These are phyloP conservation scores for Synanceia verrucosa DNA, from an alignment of 2,797 vertebrate species.

Conservation along the genomic window DNA sequence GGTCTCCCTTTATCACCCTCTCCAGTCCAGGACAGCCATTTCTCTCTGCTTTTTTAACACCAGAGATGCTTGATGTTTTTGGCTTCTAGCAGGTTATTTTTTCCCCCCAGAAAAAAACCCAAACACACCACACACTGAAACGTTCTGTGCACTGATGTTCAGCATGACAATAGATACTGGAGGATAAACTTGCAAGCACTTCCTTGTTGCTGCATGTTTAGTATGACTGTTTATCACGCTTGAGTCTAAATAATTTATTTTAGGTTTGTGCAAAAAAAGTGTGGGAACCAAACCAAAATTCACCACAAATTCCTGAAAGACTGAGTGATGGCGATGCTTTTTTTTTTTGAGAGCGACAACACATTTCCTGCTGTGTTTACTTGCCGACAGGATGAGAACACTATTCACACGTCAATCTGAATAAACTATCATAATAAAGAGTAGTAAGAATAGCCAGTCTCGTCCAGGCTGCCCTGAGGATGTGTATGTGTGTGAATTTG, in stretches of 20 bases:
- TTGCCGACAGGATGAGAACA: slow-evolving; percentile 41
- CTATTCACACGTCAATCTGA: slow-evolving; percentile 51
- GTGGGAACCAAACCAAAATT: slow-evolving; percentile 46
- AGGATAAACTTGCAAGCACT: slow-evolving; percentile 15
- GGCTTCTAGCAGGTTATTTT: slow-evolving; percentile 17
- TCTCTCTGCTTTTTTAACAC: slow-evolving; percentile 42
- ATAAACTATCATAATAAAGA: slow-evolving; percentile 51
- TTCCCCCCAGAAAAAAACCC: background rate
- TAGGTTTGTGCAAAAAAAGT: slow-evolving; percentile 4
- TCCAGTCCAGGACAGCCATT: slow-evolving; percentile 50
- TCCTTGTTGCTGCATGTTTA: slow-evolving; percentile 15
- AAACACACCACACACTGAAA: slow-evolving; percentile 15
- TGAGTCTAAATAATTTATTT: slow-evolving; percentile 22
- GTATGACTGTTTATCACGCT: slow-evolving; percentile 35
- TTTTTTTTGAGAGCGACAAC: slow-evolving; percentile 36
- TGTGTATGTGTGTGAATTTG: slow-evolving; percentile 32
- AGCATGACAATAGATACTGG: slow-evolving; percentile 17
- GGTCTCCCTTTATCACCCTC: slow-evolving; percentile 53
- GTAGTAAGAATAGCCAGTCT: slow-evolving; percentile 25
- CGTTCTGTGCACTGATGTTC: slow-evolving; percentile 15
- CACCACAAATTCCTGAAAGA: slow-evolving; percentile 21
- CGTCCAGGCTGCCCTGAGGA: slow-evolving; percentile 37
- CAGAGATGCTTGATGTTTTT: slow-evolving; percentile 28
- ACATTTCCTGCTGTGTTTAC: slow-evolving; percentile 43
- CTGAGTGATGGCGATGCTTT: background rate